A percentile compares a stretch with the other conserved stretches of the same genome.
These are phyloP conservation scores for Orbicella faveolata DNA, from an alignment of 64 coral and sea anemone species.

Conservation along the genomic window DNA sequence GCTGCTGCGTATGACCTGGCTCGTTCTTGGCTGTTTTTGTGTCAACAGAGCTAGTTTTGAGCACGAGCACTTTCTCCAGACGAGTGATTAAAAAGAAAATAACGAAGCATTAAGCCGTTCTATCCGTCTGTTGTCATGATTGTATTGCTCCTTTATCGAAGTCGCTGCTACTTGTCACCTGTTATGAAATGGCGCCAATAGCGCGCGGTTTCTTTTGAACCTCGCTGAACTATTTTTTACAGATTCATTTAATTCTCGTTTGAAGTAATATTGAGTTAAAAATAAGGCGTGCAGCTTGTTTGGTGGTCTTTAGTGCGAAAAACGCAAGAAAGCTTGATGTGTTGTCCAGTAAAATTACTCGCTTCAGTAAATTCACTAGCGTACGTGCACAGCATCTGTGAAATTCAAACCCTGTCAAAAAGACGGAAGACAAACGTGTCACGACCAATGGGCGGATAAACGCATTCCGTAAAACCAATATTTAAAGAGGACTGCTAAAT, in stretches of 20 bases:
- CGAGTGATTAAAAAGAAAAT: no score
- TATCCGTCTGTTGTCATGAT: no score
- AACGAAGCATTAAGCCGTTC: no score
- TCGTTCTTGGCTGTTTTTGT: no score
- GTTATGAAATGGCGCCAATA: no score
- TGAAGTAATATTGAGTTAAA: no score
- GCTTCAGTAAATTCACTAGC: not conserved
- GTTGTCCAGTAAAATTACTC: constrained; percentile 21
- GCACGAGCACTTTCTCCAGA: no score
- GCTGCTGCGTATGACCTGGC: no score
- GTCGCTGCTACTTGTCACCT: no score
- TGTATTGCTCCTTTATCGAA: no score
- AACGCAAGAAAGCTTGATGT: not conserved
- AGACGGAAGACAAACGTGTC: not conserved
- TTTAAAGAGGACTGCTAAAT: not conserved
- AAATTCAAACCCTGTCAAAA: not conserved
- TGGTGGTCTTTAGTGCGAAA: not conserved
- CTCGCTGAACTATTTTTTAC: not conserved
- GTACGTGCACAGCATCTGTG: not conserved
- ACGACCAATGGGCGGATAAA: not conserved
- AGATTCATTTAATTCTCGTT: not conserved
- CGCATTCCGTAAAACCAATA: constrained; percentile 3
- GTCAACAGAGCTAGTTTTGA: no score
- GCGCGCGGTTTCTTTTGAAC: no score
- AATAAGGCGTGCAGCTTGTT: not conserved